Base-by-base conservation (phyloP, 2,113 vertebrate genomes). In the Acrocephalus arundinaceus region DNA sequence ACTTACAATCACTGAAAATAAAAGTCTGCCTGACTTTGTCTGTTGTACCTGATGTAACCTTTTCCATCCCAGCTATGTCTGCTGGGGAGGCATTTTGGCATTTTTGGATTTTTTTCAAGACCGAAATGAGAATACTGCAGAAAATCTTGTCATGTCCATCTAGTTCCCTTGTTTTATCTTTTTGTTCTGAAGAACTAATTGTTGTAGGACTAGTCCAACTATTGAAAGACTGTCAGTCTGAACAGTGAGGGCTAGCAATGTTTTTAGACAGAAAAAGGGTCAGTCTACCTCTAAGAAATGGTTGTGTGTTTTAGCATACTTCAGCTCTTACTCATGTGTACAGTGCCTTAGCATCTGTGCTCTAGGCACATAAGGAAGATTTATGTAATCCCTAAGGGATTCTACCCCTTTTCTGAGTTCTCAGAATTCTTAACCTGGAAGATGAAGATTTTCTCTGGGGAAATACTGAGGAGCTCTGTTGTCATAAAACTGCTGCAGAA, bases 381-480 rank as follows among this genome's bases (percentile, higher is more conserved):
- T 70, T 76, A 68, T 59, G 33, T 91, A 83, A 82, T 93, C 91
- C 74, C 71, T 85, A 83, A 71, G 94, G 93, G 92, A 93, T 93
- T 93, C 75, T 80, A 3, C 68, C 35, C 51, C 35, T 86, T 79
- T 79, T 66, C 59, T 68, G 54, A 83, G 41, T 90, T 95, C 74
- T 85, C 46, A 5, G 63, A 45, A 35, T 88, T 90, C 51, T 75
- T 93, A 82, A 86, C 41, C 25, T 78, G 49, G 41, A 86, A 81
- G 65, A 72, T 67, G 35, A 83, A 49, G 78, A 28, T 78, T 87
- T 31, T 94, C 49, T 82, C 30, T 21, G 23, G 49, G 70, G 54
- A 68, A 87, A 41, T 62, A 15, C 1, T 1, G 70, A 66, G 72
- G 55, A 84, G 67, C 25, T 87, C 70, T 83, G 25, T 73, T 92